Conservation (phyloP, 2,888 invertebrate genomes). For the Schrankia costaestrigalis region DNA sequence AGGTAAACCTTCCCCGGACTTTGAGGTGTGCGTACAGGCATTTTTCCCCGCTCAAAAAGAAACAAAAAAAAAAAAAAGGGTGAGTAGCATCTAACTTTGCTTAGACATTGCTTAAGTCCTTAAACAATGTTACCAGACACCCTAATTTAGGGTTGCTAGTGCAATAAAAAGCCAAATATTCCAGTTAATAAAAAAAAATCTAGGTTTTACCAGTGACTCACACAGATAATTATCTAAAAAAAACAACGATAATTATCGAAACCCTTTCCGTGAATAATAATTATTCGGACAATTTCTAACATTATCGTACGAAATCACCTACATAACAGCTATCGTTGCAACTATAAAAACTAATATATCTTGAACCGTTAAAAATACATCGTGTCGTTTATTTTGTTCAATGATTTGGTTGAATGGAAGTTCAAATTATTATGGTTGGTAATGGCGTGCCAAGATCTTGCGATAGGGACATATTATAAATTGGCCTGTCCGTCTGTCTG, state of each 20-base stretch:
- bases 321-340: constrained; percentile 30
- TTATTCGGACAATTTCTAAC: constrained; percentile 46
- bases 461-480: constrained; percentile 79
- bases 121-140: too few species aligned
- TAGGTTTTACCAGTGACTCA: constrained; percentile 35
- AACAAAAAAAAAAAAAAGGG: too few species aligned
- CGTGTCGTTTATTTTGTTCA: neutral
- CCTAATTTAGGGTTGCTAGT: too few species aligned
- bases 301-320: constrained; percentile 48
- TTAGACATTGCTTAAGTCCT: too few species aligned
- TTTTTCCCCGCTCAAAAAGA: too few species aligned
- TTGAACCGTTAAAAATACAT: constrained; percentile 16
- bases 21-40: too few species aligned
- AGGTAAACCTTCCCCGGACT: too few species aligned
- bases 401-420: constrained; percentile 1
- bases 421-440: constrained; percentile 32
- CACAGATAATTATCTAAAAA: constrained; percentile 21
- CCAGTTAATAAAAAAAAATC: too few species aligned
- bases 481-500: constrained; percentile 75
- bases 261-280: constrained; percentile 51
- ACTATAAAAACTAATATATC: constrained; percentile 27
- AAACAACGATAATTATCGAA: constrained; percentile 25
- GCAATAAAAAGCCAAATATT: too few species aligned
- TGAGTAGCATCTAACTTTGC: too few species aligned
- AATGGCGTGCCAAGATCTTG: constrained; percentile 51